phyloP scores from a whole-genome alignment of 53 echinoderm and acorn worm genomes.

The Mesocentrotus franciscanus region DNA sequence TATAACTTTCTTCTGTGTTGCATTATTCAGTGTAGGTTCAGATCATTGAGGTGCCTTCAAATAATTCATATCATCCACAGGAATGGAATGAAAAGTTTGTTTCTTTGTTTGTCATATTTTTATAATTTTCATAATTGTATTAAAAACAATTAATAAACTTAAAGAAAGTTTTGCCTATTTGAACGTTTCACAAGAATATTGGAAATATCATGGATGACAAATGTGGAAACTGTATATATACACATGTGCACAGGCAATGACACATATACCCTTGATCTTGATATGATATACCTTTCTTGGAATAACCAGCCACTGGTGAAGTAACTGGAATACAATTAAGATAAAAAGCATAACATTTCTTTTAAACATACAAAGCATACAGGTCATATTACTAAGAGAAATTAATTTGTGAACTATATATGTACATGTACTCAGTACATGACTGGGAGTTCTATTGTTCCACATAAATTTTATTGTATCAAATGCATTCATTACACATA shows the following conservation, averaged over 20 bases:
- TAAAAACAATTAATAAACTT: not conserved
- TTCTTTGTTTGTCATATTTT: no score
- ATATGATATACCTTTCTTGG: conserved; percentile 37
- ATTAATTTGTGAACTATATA: no score
- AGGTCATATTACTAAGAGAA: no score
- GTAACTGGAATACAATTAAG: not conserved
- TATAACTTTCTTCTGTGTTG: no score
- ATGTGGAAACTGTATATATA: not conserved
- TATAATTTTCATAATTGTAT: not conserved
- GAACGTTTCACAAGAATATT: not conserved
- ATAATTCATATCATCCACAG: no score
- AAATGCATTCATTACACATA: not conserved
- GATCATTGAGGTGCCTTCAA: no score
- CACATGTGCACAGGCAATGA: conserved; percentile 7
- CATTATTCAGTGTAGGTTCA: no score
- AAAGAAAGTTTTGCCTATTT: not conserved
- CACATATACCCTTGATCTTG: not conserved
- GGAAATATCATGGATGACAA: not conserved
- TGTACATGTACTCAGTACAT: no score
- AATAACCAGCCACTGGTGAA: conserved; percentile 22
- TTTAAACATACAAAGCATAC: no score
- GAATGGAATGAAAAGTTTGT: no score
- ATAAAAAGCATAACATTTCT: not conserved
- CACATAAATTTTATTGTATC: not conserved
- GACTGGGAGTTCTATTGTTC: no score